phyloP scores from a whole-genome alignment of 2,113 vertebrate species.

The Pedionomus torquatus region DNA sequence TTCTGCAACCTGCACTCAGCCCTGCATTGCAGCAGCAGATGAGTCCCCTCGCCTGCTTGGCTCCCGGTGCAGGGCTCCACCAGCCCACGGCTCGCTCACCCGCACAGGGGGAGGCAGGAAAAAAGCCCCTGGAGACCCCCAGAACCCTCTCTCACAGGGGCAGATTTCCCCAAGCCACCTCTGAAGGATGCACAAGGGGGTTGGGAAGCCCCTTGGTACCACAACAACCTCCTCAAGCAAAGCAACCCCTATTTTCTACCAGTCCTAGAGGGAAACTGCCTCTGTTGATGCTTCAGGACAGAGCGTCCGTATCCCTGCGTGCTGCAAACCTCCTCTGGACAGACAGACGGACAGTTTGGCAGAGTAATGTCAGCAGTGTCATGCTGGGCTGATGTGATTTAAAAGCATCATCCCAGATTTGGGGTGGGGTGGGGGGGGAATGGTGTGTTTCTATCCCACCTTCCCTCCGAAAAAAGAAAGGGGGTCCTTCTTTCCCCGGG shows the following conservation, averaged over 20 bases:
- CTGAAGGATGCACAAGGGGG: not conserved
- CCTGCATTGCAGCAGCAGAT: conserved; percentile 76
- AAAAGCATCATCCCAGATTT: not conserved
- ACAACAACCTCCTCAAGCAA: not conserved
- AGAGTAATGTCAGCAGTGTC: not conserved
- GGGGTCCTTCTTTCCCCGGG: not conserved
- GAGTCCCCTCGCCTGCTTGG: conserved; percentile 16
- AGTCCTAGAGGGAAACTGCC: not conserved
- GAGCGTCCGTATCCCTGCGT: rapidly evolving
- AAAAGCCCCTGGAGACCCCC: not conserved
- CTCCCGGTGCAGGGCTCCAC: conserved; percentile 26
- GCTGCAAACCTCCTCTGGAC: conserved; percentile 19
- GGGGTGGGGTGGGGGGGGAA: not conserved
- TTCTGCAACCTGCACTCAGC: conserved; percentile 68
- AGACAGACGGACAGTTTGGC: not conserved
- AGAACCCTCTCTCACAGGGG: not conserved
- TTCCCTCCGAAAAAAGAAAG: too few relatives aligned
- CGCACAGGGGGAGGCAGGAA: not conserved
- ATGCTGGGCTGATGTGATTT: not conserved
- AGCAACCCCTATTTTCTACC: not conserved
- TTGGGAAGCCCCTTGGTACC: not conserved
- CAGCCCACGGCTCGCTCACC: not conserved
- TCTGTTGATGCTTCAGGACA: not conserved
- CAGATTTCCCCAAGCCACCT: not conserved
- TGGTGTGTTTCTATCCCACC: not conserved